Evolutionary conservation across 2,888 invertebrate species (phyloP), one percentile per base, ranked within the genome.

Genomic region (Spatulosminthurus flaviceps): DNA sequence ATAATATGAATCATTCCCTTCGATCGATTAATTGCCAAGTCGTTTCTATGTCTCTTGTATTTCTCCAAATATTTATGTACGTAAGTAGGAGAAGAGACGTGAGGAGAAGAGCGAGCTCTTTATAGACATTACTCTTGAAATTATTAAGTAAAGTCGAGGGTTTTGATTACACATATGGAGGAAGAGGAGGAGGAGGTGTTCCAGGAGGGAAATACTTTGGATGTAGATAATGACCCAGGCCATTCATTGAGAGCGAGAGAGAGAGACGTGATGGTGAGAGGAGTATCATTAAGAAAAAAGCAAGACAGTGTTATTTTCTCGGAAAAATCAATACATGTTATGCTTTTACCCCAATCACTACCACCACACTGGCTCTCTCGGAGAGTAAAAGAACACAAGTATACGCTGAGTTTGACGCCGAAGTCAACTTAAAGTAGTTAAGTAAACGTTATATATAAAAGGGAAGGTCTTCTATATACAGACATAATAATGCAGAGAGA

Each of bases 211-310:
- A 13, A 64, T 22, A n/a, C 24, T 22, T 11, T 7, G 4, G 21
- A 2, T 26, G 67, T 67, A 29, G n/a, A n/a, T 29, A 67, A 67
- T 67, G 24, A 64, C 26, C 28, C 67, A 67, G n/a, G 67, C 67
- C 19, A 26, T 67, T 28, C n/a, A 19, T n/a, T n/a, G n/a, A n/a
- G n/a, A n/a, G n/a, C n/a, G n/a, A n/a, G n/a, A n/a, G 67, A 26
- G 29, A 21, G 34, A 66, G 69, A 67, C 77, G 41, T 77, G 51
- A 69, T 75, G 75, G 67, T 66, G 72, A 43, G 78, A 78, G 72
- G 64, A 72, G 64, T 73, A 78, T 78, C 78, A 78, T 78, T 78
- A 78, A 78, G 78, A 78, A 78, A 78, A 78, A 64, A 78, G 78
- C 72, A 78, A 78, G 78, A 78, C 78, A 78, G 70, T 70, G 70